Conservation (phyloP, 2,888 invertebrate species). For the Entomobrya multifasciata region DNA sequence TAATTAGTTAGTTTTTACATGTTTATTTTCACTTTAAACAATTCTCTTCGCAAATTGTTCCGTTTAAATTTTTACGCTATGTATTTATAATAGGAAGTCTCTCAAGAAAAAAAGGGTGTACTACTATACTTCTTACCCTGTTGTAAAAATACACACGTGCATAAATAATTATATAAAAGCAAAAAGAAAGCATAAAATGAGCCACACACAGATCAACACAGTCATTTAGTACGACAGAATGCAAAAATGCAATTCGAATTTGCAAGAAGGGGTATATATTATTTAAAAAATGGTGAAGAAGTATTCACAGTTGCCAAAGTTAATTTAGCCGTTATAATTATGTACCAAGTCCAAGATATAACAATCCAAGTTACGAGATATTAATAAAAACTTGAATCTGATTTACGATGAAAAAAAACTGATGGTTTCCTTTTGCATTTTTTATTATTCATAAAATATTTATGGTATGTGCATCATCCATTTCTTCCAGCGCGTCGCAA, state of each 20-base stretch:
- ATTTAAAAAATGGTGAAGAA: constrained; percentile 59
- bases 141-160: no score
- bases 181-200: constrained; percentile 21
- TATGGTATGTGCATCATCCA: no score
- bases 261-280: constrained; percentile 53
- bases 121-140: not conserved
- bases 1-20: not conserved
- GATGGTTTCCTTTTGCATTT: not conserved
- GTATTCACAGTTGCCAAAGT: constrained; percentile 75
- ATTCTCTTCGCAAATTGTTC: constrained; percentile 46
- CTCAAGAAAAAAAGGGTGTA: not conserved
- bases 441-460: no score
- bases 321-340: constrained; percentile 69
- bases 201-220: constrained; percentile 12
- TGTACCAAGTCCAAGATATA: constrained; percentile 69
- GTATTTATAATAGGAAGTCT: not conserved
- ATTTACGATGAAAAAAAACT: constrained; percentile 47
- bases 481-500: no score
- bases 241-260: constrained; percentile 59
- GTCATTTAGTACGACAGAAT: constrained; percentile 34
- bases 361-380: constrained; percentile 71
- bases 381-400: constrained; percentile 67
- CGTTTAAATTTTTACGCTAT: constrained; percentile 39
- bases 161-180: not conserved
- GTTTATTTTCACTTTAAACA: not conserved